Base-by-base conservation (phyloP, 1,140 invertebrate species). In the Pseudomyrmex flavicornis region DNA sequence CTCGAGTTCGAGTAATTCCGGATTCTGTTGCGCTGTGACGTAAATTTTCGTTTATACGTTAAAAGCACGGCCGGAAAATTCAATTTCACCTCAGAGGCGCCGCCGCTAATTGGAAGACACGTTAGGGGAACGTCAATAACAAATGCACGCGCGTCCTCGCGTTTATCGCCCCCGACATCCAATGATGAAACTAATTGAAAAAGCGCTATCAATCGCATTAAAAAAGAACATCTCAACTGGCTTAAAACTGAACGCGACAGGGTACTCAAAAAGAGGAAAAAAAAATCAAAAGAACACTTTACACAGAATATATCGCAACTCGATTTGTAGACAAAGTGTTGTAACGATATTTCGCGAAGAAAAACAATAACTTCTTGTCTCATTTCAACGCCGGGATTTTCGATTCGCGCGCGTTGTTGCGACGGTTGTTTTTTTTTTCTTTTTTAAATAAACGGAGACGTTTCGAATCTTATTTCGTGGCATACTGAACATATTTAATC, bases 31-130 rank as follows among this genome's bases (percentile, higher is more conserved):
- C 54, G 50, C 35, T 35, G 61, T 63, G 35, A 69, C 69, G 69
- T 85, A 86, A 74, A 85, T 85, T 76, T 86, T 63, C 83, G 52
- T 86, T 86, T 65, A 35, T 35, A 35, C 50, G 54, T 26, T 61
- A 69, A 86, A 26, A 72, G 68, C 69, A 48, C 20, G 76, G 66
- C 54, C 22, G 76, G 76, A 80, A 80, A 80, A 80, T 80, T 80
- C 66, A 80, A 80, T 80, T 80, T 70, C 52, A 61, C 26, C 20
- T 54, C 54, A 44, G n/a, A 54, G 46, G 15, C 65, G 54, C 52
- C 15, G 35, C 7, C 44, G 20, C 44, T 80, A 80, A 80, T 80
- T 80, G 66, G 20, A 72, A 80, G 66, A 35, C 52, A 72, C 54
- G 54, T 80, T 70, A 80, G 76, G 26, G n/a, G 20, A 35, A 35